Evolutionary conservation across 2,888 invertebrate species (phyloP), one percentile per base, ranked within the genome.

Genomic region (Colostygia pectinataria): DNA sequence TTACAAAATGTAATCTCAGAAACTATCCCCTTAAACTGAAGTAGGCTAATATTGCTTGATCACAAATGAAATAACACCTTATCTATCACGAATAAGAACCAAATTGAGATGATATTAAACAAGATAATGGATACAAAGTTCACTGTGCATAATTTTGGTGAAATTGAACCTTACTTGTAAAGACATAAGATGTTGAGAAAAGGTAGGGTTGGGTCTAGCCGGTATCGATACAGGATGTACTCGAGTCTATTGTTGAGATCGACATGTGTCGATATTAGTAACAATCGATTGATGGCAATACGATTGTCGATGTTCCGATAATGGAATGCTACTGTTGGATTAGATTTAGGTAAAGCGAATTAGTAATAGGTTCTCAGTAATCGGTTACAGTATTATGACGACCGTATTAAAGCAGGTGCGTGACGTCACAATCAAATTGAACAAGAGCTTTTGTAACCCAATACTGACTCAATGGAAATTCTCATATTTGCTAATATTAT

Each of bases 211-310:
- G 57, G 25, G 54, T 40, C 68, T 60, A 59, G 48, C 55, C 61
- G 59, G 67, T 58, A 37, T 56, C 47, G 63, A 65, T 69, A 71
- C 74, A 78, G 81, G 83, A 83, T 80, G 80, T 83, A 69, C 74
- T 78, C 64, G 59, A 71, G 60, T 63, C 63, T 64, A 80, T 83
- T 82, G 85, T 83, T 72, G 71, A 59, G 67, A 75, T 77, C 79
- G 80, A 80, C 83, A 84, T 86, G 83, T 87, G 86, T 83, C 85
- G 80, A 82, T 80, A 79, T 78, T 77, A 70, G 69, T 62, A 63
- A 67, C 68, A 68, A 66, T 67, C 55, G 57, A 63, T 61, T 50
- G 65, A 67, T 61, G 67, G 55, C 60, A 57, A 56, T 56, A 46
- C 58, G 56, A 65, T 67, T 54, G 59, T 36, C 53, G 60, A 63